phyloP scores from a whole-genome alignment of 2,797 vertebrate genomes.

The Percopsis omiscomaycus region DNA sequence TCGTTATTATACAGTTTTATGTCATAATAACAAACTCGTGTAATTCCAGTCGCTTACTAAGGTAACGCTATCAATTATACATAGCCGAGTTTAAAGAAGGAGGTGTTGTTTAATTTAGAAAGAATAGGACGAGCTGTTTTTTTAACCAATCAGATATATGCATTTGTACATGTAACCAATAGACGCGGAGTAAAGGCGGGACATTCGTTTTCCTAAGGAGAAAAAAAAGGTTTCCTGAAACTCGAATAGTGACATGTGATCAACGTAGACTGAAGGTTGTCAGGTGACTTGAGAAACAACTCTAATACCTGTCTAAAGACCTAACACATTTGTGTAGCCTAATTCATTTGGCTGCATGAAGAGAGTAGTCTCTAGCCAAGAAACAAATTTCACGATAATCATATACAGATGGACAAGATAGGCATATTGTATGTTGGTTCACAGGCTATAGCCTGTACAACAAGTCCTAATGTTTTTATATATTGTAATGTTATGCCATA shows the following conservation, averaged over 20 bases:
- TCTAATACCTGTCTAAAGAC: slow-evolving; percentile 52
- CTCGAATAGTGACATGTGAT: slow-evolving; percentile 79
- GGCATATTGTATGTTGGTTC: too few species aligned
- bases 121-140: background rate
- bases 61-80: slow-evolving; percentile 61
- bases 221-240: slow-evolving; percentile 76
- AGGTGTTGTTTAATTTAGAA: slow-evolving; percentile 51
- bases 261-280: slow-evolving; percentile 39
- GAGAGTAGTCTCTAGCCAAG: background rate
- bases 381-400: background rate
- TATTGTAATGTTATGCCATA: too few species aligned
- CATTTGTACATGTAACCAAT: slow-evolving; percentile 43
- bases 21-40: slow-evolving; percentile 8
- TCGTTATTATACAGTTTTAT: slow-evolving; percentile 6
- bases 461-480: too few species aligned
- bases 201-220: slow-evolving; percentile 34
- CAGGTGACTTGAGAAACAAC: slow-evolving; percentile 70
- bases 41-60: slow-evolving; percentile 32
- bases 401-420: too few species aligned
- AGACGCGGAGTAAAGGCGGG: slow-evolving; percentile 41
- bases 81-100: slow-evolving; percentile 60
- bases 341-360: background rate
- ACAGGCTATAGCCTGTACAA: too few species aligned
- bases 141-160: slow-evolving; percentile 53
- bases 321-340: slow-evolving; percentile 30